Base-by-base conservation (phyloP, 2,113 vertebrate species). In the Telmatochromis sp. region DNA sequence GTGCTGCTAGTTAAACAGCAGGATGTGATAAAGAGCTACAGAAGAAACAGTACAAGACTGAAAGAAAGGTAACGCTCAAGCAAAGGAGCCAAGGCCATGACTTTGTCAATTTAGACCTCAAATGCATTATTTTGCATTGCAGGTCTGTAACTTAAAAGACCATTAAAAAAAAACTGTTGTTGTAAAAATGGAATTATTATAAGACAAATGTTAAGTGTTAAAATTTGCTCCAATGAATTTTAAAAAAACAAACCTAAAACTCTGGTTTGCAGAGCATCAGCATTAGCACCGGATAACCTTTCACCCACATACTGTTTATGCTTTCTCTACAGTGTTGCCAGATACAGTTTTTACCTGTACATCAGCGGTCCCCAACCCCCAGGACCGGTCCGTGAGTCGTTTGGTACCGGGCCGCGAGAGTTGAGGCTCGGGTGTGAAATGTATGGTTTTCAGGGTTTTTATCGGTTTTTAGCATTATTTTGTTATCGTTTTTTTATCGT, bases 321-420 rank as follows among this genome's bases (percentile, higher is more conserved):
- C 31, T 35, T 65, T 35, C 31, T 65, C 31, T 65, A 35, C 17
- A 19, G 58, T 63, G 31, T n/a, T 63, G 58, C 58, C 31, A 35
- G 15, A 19, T 17, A 33, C 28, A 19, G 31, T 63, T 35, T 63
- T 63, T 35, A 63, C 31, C 31, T 63, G 17, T 63, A 54, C 51
- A 53, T 53, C 51, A 53, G 42, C 42, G 42, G 42, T 45, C 42
- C 6, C 42, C 1, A 45, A 45, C 42, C 13, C 42, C 42, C 42
- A 4, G 26, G 26, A 26, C 26, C 13, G 2, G 42, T 45, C 42
- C 2, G 42, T 45, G 6, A 45, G 42, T 45, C 42, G 13, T 45
- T 45, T 45, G 42, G 42, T 45, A 0, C 42, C 42, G 42, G 13
- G 0, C 26, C 26, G 26, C 26, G 26, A 26, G 2, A 26, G 26